phyloP scores from a whole-genome alignment of 2,113 vertebrate species.

The Panurus biarmicus region DNA sequence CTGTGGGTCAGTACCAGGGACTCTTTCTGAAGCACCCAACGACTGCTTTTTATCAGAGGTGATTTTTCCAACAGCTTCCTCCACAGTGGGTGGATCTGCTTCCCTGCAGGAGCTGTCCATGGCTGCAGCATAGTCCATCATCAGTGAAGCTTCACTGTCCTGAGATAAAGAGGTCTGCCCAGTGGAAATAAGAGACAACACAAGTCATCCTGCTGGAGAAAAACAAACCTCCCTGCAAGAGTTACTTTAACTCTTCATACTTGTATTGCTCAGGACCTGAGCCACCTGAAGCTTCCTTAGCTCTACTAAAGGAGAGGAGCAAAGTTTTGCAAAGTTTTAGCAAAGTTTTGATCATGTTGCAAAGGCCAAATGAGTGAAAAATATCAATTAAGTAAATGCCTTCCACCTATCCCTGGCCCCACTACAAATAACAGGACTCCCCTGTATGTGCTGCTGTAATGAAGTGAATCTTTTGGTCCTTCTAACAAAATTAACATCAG shows the following conservation, averaged over 20 bases:
- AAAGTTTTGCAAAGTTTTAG: no score
- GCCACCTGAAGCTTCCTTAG: background rate
- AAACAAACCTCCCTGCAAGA: background rate
- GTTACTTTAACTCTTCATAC: background rate
- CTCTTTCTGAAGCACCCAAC: background rate
- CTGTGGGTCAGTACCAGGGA: background rate
- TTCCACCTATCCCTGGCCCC: background rate
- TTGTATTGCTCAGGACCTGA: background rate
- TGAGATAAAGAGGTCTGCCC: slow-evolving; percentile 77
- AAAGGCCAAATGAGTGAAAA: background rate
- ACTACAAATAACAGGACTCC: background rate
- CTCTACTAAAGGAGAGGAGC: background rate
- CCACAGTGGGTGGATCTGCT: slow-evolving; percentile 22
- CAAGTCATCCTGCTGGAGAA: background rate
- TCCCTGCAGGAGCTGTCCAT: slow-evolving; percentile 81
- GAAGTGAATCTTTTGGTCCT: background rate
- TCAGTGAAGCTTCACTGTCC: slow-evolving; percentile 83
- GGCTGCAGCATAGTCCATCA: slow-evolving; percentile 87
- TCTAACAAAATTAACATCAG: background rate
- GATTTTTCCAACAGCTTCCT: background rate
- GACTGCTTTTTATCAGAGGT: background rate
- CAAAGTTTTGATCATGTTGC: background rate
- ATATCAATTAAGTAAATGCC: background rate
- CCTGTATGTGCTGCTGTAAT: background rate
- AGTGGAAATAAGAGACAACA: background rate